Evolutionary conservation across 2,888 invertebrate species (phyloP).

Genomic region (Diarsia dahlii): DNA sequence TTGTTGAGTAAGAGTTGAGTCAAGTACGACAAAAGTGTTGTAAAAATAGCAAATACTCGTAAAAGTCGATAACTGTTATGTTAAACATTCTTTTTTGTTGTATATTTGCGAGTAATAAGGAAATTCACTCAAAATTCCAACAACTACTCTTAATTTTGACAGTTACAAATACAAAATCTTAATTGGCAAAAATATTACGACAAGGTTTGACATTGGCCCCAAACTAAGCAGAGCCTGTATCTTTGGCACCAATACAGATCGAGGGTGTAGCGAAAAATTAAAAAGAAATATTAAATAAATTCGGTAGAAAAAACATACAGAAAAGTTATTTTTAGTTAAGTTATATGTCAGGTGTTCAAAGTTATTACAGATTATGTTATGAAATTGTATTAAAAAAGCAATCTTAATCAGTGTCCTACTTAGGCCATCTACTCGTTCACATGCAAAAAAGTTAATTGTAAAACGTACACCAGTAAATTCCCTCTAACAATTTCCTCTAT

Average conservation of each 20-base stretch:
- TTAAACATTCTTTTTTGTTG: not conserved
- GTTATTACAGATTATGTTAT: not conserved
- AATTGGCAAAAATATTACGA: too few species aligned
- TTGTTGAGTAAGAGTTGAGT: slow-evolving; percentile 5
- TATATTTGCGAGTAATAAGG: too few species aligned
- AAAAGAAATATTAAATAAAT: too few species aligned
- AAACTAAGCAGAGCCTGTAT: too few species aligned
- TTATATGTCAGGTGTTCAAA: too few species aligned
- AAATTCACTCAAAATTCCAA: not conserved
- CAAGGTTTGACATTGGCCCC: too few species aligned
- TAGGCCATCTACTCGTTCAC: not conserved
- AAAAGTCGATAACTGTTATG: slow-evolving; percentile 5
- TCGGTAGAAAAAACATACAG: too few species aligned
- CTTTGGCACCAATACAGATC: too few species aligned
- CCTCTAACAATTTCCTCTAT: not conserved
- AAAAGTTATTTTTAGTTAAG: too few species aligned
- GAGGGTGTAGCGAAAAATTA: too few species aligned
- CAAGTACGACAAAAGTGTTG: slow-evolving; percentile 8
- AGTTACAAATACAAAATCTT: not conserved
- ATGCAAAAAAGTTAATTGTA: not conserved
- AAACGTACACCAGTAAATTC: not conserved
- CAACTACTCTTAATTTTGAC: not conserved
- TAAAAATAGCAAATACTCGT: slow-evolving; percentile 38
- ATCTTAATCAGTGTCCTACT: not conserved
- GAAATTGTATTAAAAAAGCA: not conserved